Conservation (phyloP, 1,140 invertebrate genomes). For the Platyscapa corneri region DNA sequence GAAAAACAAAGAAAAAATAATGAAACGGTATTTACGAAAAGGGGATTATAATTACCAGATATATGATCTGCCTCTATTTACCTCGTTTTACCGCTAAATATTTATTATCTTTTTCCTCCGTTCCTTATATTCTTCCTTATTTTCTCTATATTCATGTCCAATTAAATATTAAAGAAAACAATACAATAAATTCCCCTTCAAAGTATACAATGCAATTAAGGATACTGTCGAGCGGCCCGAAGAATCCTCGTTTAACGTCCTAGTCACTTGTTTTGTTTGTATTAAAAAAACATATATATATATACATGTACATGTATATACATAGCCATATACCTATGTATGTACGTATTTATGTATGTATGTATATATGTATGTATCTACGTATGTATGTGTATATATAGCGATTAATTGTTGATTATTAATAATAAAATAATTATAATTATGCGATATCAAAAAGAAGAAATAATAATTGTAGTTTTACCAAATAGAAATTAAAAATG, state of each 20-base stretch:
- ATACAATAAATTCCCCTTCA: neutral
- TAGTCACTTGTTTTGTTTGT: constrained; percentile 54
- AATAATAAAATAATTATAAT: constrained; percentile 54
- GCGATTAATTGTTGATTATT: constrained; percentile 55
- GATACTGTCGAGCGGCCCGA: constrained; percentile 50
- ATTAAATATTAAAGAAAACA: constrained; percentile 27
- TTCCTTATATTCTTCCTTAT: neutral
- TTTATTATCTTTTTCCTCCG: constrained; percentile 12
- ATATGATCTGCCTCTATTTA: constrained; percentile 25
- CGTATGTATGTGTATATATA: constrained; percentile 34
- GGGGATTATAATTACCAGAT: neutral
- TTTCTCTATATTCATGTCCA: neutral
- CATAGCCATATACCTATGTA: constrained; percentile 23
- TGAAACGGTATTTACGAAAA: neutral
- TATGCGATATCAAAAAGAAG: constrained; percentile 48
- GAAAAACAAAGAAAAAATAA: neutral
- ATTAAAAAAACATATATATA: constrained; percentile 41
- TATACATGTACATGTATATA: constrained; percentile 10
- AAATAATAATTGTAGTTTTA: constrained; percentile 53
- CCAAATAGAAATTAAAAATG: constrained; percentile 51
- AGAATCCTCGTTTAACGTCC: constrained; percentile 53
- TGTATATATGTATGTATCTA: neutral
- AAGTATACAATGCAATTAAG: constrained; percentile 23
- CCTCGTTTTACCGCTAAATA: constrained; percentile 33
- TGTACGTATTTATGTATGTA: constrained; percentile 28